These are phyloP conservation scores for Drosophila parabipectinata DNA, from an alignment of 1,140 invertebrate genomes.

Conservation along the genomic window DNA sequence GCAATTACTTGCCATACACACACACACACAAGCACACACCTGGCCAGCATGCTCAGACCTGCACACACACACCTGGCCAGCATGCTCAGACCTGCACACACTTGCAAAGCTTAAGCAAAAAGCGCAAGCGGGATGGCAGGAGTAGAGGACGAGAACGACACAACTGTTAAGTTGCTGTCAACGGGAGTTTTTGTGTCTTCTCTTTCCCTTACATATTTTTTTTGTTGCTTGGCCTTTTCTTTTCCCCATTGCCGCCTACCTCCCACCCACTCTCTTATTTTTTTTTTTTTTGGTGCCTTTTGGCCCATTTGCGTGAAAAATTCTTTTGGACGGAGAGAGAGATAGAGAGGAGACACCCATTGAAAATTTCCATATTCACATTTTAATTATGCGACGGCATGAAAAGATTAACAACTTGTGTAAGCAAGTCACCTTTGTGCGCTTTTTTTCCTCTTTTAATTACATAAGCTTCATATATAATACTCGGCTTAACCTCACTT, in stretches of 20 bases:
- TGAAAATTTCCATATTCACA: slow-evolving; percentile 76
- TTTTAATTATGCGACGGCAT: slow-evolving; percentile 79
- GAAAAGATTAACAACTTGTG: slow-evolving; percentile 80
- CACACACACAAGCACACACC: slow-evolving; percentile 37
- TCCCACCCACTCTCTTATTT: slow-evolving; percentile 5
- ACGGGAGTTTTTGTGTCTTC: slow-evolving; percentile 22
- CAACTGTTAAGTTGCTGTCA: slow-evolving; percentile 68
- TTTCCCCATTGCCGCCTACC: background rate
- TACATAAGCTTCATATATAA: slow-evolving; percentile 41
- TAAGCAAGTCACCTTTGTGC: slow-evolving; percentile 40
- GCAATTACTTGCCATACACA: slow-evolving; percentile 61
- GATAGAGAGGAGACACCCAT: slow-evolving; percentile 38
- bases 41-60: background rate
- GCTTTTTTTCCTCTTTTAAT: slow-evolving; percentile 60
- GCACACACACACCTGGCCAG: background rate
- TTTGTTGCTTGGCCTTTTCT: slow-evolving; percentile 29
- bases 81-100: background rate
- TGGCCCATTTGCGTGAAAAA: slow-evolving; percentile 57
- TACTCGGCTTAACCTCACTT: slow-evolving; percentile 3
- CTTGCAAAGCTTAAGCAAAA: slow-evolving; percentile 44
- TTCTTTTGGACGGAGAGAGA: slow-evolving; percentile 5
- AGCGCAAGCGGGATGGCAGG: slow-evolving; percentile 49
- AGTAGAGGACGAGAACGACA: slow-evolving; percentile 5
- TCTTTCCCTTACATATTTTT: slow-evolving; percentile 3
- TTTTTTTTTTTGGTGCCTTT: slow-evolving; percentile 48